Evolutionary conservation across 1,140 invertebrate species (phyloP).

Genomic region (Trachymyrmex septentrionalis): DNA sequence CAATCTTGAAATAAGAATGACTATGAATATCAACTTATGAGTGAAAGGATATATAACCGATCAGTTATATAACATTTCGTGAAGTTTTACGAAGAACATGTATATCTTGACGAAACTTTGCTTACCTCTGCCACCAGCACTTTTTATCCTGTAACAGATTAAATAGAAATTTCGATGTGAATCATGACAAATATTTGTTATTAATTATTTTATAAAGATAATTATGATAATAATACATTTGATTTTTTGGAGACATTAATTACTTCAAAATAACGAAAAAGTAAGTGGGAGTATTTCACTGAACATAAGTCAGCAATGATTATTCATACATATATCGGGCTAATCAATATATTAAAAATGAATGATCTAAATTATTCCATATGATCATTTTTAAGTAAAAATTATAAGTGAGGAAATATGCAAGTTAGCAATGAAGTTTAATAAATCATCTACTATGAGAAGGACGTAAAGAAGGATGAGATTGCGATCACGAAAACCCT

Average conservation of each 20-base stretch:
- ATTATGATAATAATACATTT: not conserved
- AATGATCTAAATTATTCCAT: not conserved
- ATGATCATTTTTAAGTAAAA: not conserved
- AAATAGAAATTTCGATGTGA: slow-evolving; percentile 45
- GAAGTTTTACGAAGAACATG: not conserved
- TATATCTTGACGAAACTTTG: slow-evolving; percentile 29
- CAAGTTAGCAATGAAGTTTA: slow-evolving; percentile 28
- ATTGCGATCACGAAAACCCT: slow-evolving; percentile 50
- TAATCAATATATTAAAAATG: slow-evolving; percentile 10
- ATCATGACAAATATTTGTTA: slow-evolving; percentile 9
- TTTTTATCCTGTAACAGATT: slow-evolving; percentile 84
- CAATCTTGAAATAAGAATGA: no score
- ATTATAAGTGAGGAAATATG: slow-evolving; percentile 39
- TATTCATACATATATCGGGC: not conserved
- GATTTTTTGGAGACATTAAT: slow-evolving; percentile 1
- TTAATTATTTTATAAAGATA: slow-evolving; percentile 16
- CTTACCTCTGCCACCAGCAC: slow-evolving; percentile 84
- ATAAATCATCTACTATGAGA: slow-evolving; percentile 28
- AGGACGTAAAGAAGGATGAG: slow-evolving; percentile 12
- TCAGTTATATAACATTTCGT: not conserved
- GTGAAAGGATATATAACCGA: not conserved
- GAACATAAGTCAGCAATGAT: not conserved
- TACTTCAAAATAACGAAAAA: slow-evolving; percentile 1
- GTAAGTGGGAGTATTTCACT: not conserved
- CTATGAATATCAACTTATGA: not conserved